A percentile compares a stretch with the other conserved stretches of the same genome.
phyloP scores from a whole-genome alignment of 2,113 vertebrate species.

The Mustelus asterias region DNA sequence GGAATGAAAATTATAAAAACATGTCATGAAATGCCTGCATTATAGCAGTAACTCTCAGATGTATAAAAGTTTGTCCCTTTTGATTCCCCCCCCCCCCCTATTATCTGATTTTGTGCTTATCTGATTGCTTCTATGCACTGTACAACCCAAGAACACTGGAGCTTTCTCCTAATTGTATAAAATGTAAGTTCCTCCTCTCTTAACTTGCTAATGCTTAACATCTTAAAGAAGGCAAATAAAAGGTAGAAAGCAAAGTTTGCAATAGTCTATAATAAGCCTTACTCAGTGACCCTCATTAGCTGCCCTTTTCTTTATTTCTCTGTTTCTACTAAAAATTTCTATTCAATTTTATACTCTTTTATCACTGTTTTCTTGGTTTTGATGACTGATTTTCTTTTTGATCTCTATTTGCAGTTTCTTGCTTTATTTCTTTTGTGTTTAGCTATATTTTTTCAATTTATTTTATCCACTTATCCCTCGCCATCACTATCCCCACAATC shows the following conservation, averaged over 20 bases:
- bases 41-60: neutral
- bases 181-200: neutral
- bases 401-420: neutral
- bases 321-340: neutral
- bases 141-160: neutral
- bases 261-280: neutral
- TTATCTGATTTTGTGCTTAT: neutral
- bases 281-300: neutral
- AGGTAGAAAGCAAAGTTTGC: neutral
- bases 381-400: neutral
- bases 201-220: neutral
- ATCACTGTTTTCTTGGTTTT: neutral
- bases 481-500: neutral
- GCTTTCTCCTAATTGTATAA: neutral
- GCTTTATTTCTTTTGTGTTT: neutral
- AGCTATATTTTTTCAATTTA: neutral
- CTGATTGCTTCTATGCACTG: neutral
- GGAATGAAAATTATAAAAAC: conserved; percentile 7
- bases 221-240: neutral
- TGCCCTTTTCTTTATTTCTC: neutral
- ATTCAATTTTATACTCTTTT: neutral
- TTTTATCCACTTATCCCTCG: neutral
- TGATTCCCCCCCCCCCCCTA: neutral
- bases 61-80: neutral
- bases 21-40: neutral